Evolutionary conservation across 2,797 vertebrate genomes (phyloP).

Genomic region (Cetoscarus ocellatus): DNA sequence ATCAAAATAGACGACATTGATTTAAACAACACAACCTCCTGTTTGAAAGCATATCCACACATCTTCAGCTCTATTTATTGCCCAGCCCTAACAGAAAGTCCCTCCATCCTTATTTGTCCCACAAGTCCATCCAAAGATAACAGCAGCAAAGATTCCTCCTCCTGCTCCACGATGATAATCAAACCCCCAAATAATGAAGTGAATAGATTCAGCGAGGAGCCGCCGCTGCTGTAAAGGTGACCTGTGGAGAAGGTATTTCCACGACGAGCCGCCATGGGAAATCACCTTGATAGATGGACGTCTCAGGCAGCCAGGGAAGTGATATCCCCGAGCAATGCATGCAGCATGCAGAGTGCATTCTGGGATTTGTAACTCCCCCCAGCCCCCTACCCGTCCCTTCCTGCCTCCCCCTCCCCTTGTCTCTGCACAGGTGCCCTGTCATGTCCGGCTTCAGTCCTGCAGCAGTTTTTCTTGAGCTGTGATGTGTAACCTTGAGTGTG

Average conservation of each 20-base stretch:
- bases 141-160: slow-evolving; percentile 18
- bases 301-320: slow-evolving; percentile 44
- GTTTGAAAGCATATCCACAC: too few relatives aligned
- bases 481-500: slow-evolving; percentile 74
- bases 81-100: neutral
- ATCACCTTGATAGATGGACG: slow-evolving; percentile 72
- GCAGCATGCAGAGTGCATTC: slow-evolving; percentile 46
- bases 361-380: slow-evolving; percentile 41
- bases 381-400: neutral
- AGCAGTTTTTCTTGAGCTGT: slow-evolving; percentile 54
- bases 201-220: slow-evolving; percentile 53
- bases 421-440: slow-evolving; percentile 62
- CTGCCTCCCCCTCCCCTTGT: slow-evolving; percentile 20
- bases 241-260: slow-evolving; percentile 51
- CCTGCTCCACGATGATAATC: slow-evolving; percentile 44
- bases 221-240: slow-evolving; percentile 48
- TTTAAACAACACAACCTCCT: too few relatives aligned
- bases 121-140: slow-evolving; percentile 23
- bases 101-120: slow-evolving; percentile 8
- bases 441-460: slow-evolving; percentile 52
- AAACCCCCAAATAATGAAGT: slow-evolving; percentile 63
- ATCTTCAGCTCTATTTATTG: too few relatives aligned
- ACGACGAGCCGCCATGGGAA: slow-evolving; percentile 52
- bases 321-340: slow-evolving; percentile 49
- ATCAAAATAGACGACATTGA: too few relatives aligned